phyloP scores from a whole-genome alignment of 1,140 invertebrate genomes.

The fruit fly (Drosophila melanogaster) region Release_6_plus_ISO1_MT NT_033779.5:869001-869500 shows the following conservation, averaged over 20 bases:
- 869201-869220: conserved; percentile 98
- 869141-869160: conserved; percentile 97
- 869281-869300: conserved; percentile 98
- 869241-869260: conserved; percentile 97
- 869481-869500: conserved; percentile 98
- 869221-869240: conserved; percentile 95
- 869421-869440: conserved; percentile 94
- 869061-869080: conserved; percentile 93
- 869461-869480: conserved; percentile 97
- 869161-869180: conserved; percentile 99
- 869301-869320: conserved; percentile 99
- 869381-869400: conserved; percentile 98
- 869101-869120: conserved; percentile 98
- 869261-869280: conserved; percentile 99
- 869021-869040: conserved; percentile 98
- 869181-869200: conserved; percentile 99
- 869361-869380: conserved; percentile 98
- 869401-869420: conserved; percentile 97
- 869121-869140: conserved; percentile 96
- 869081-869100: conserved; percentile 97
- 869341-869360: conserved; percentile 96
- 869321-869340: conserved; percentile 98
- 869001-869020: conserved; percentile 96
- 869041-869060: conserved; percentile 93
- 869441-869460: conserved; percentile 98